phyloP scores from a whole-genome alignment of 2,888 invertebrate genomes.

The Hedychridium roseum region DNA sequence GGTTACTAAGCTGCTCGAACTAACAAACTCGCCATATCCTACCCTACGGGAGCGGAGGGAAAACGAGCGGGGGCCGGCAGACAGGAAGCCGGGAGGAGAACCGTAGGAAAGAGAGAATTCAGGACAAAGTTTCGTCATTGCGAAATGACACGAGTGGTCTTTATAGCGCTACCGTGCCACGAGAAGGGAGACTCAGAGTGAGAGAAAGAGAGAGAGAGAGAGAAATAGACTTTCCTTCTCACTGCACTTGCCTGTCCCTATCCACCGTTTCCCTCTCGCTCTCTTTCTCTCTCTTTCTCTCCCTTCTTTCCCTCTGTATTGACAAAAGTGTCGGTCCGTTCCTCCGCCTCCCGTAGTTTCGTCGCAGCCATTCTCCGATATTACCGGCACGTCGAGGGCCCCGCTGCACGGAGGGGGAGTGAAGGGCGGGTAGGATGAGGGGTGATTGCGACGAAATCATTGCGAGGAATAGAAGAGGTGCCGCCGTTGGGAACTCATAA shows the following conservation, averaged over 20 bases:
- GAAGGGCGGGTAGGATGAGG: constrained; percentile 34
- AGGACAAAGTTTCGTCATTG: constrained; percentile 68
- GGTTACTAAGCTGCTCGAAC: constrained; percentile 48
- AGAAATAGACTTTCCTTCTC: constrained; percentile 27
- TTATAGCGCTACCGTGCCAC: constrained; percentile 65
- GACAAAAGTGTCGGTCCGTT: constrained; percentile 67
- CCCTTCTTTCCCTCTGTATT: constrained; percentile 59
- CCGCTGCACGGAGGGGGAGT: constrained; percentile 26
- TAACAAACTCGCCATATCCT: constrained; percentile 44
- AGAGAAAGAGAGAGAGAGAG: constrained; percentile 26
- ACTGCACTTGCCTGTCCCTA: constrained; percentile 28
- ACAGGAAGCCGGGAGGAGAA: constrained; percentile 17
- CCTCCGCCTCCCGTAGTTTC: constrained; percentile 61
- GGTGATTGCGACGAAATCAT: constrained; percentile 66
- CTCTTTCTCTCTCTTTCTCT: constrained; percentile 2
- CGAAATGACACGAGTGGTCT: constrained; percentile 70
- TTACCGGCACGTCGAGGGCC: constrained; percentile 57
- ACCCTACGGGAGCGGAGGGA: constrained; percentile 15
- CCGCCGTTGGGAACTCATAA: constrained; percentile 62
- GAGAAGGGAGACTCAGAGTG: no score
- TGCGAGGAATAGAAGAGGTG: constrained; percentile 65
- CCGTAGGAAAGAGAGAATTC: constrained; percentile 57
- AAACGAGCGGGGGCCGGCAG: constrained; percentile 15
- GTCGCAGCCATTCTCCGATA: constrained; percentile 62
- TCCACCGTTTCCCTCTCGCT: background rate